These are phyloP conservation scores for Melangyna quadrimaculata DNA, from an alignment of 2,888 invertebrate genomes.

Conservation along the genomic window DNA sequence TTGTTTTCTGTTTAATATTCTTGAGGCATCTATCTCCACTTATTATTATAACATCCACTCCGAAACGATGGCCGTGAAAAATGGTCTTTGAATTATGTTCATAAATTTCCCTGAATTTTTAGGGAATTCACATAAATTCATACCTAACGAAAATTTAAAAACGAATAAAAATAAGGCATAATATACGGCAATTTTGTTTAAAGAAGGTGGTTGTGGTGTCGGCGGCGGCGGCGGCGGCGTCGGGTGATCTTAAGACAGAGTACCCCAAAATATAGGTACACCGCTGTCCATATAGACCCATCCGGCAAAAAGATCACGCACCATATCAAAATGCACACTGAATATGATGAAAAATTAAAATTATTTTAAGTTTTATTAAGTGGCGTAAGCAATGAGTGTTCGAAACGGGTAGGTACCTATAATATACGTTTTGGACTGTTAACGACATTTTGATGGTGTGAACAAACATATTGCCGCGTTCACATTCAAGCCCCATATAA, in stretches of 20 bases:
- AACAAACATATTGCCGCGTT: conserved; percentile 70
- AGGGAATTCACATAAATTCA: conserved; percentile 23
- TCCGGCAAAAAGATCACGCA: conserved; percentile 51
- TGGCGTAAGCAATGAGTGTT: conserved; percentile 60
- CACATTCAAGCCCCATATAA: conserved; percentile 54
- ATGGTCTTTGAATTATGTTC: conserved; percentile 53
- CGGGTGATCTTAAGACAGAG: neutral
- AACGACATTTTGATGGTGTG: conserved; percentile 72
- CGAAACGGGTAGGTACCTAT: neutral
- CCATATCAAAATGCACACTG: conserved; percentile 70
- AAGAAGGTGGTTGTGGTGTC: neutral
- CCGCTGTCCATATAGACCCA: neutral
- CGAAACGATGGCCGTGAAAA: conserved; percentile 34
- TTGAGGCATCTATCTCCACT: neutral
- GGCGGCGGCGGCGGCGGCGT: neutral
- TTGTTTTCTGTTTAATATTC: conserved; percentile 13
- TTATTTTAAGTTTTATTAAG: conserved; percentile 70
- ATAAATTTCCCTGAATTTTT: conserved; percentile 52
- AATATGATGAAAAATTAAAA: conserved; percentile 71
- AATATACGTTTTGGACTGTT: conserved; percentile 58
- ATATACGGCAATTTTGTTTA: conserved; percentile 25
- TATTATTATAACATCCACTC: conserved; percentile 9
- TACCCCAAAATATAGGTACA: neutral
- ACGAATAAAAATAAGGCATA: neutral
- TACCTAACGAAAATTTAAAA: neutral